phyloP scores from a whole-genome alignment of 53 echinoderm and acorn worm species.

The Luidia sarsii region DNA sequence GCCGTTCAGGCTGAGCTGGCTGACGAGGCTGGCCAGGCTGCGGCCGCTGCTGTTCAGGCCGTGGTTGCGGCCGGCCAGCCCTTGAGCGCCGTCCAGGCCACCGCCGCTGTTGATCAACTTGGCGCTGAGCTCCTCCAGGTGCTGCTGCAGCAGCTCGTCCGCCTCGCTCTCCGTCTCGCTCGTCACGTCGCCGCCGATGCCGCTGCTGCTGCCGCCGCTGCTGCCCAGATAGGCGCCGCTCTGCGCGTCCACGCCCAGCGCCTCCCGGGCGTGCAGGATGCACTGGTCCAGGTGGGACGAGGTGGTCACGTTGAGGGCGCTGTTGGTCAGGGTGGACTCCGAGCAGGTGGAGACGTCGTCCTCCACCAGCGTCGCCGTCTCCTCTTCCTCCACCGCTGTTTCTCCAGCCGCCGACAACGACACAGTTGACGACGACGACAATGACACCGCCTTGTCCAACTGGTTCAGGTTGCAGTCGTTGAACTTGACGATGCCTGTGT shows the following conservation, averaged over 20 bases:
- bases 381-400: too few relatives aligned
- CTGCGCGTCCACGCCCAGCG: conserved; percentile 89
- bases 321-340: conserved; percentile 64
- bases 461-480: conserved; percentile 88
- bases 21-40: conserved; percentile 71
- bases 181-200: conserved; percentile 70
- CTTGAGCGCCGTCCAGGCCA: conserved; percentile 7
- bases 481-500: conserved; percentile 90
- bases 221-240: too few relatives aligned
- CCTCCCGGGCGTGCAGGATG: conserved; percentile 94
- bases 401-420: too few relatives aligned
- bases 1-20: conserved; percentile 80
- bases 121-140: conserved; percentile 82
- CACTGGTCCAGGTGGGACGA: conserved; percentile 93
- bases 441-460: conserved; percentile 66
- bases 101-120: conserved; percentile 61
- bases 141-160: conserved; percentile 90
- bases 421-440: too few relatives aligned
- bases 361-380: too few relatives aligned
- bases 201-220: conserved; percentile 14
- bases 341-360: conserved; percentile 59
- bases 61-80: conserved; percentile 68
- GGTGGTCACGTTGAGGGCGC: conserved; percentile 69
- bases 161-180: conserved; percentile 99
- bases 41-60: conserved; percentile 73